Base-by-base conservation (phyloP, 2,888 invertebrate species). In the Adelphocoris suturalis region DNA sequence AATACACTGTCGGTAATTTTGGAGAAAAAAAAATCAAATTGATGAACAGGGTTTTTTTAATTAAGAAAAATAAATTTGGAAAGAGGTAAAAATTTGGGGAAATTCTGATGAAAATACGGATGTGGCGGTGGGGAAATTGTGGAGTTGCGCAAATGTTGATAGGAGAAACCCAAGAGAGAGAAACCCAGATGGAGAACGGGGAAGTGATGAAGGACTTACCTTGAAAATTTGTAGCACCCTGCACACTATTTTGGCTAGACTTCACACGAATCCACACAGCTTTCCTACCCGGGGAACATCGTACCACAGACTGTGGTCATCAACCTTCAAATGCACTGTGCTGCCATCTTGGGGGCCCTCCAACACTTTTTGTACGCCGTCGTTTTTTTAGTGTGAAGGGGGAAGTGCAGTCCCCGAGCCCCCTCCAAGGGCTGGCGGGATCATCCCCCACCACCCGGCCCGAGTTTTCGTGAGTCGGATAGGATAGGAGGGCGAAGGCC, bases 321-420 rank as follows among this genome's bases (percentile, higher is more conserved):
- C 89, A 89, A 89, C 89, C 89, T 89, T 89, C 89, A 61, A 89
- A 89, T 89, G 89, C 89, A 89, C 82, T 89, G 89, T 89, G 89
- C 89, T 89, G 89, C 89, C 89, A 89, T 89, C 89, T 89, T 89
- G 81, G 89, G 76, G 68, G 84, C 89, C 89, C 89, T 89, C 89
- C 48, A 57, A 82, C 89, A 89, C 89, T 89, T 89, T 89, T 89
- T 89, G 89, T 89, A 82, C 81, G 89, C 89, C 27, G 89, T 89
- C 89, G 89, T 89, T 89, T 89, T 89, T 89, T 84, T 89, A 88
- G 88, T 76, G 52, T 80, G 88, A 88, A 88, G 88, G 80, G 88
- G 88, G 88, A 88, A 88, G 80, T 88, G 88, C 88, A 88, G 88
- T 55, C 27, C n/a, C 27, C 14, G 68, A 68, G 86, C 84, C 84